These are phyloP conservation scores for Grantiella picta DNA, from an alignment of 2,113 vertebrate species.

Conservation along the genomic window DNA sequence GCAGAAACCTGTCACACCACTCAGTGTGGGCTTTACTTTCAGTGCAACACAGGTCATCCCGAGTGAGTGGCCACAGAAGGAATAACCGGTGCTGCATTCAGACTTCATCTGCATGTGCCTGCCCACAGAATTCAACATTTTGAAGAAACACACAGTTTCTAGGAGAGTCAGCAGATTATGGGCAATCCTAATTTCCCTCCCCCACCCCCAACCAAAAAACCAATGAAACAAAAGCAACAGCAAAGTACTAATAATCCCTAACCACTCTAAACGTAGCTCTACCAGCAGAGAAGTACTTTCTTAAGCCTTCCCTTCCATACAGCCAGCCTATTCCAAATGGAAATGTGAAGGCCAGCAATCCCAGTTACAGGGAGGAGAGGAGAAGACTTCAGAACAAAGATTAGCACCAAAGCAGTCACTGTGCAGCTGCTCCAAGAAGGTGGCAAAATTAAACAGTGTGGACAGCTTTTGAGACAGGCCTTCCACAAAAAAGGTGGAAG, in stretches of 20 bases:
- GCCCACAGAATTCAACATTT: background rate
- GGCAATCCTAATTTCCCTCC: background rate
- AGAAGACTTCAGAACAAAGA: background rate
- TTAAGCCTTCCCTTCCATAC: background rate
- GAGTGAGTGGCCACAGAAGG: background rate
- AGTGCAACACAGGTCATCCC: background rate
- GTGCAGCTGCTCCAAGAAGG: background rate
- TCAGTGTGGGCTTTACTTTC: background rate
- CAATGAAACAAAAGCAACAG: background rate
- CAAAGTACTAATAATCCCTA: background rate
- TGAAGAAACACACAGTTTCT: background rate
- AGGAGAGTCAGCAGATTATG: background rate
- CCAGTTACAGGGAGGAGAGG: background rate
- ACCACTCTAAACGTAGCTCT: background rate
- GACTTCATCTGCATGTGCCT: background rate
- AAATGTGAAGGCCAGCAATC: background rate
- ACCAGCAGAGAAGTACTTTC: background rate
- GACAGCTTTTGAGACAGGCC: background rate
- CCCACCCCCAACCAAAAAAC: background rate
- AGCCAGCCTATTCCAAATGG: background rate
- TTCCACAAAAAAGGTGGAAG: background rate
- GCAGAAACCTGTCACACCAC: background rate
- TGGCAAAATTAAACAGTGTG: background rate
- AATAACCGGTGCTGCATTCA: background rate
- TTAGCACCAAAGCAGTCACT: background rate